Evolutionary conservation across 1,140 invertebrate genomes (phyloP).

Genomic region (Drosophila ambigua): DNA sequence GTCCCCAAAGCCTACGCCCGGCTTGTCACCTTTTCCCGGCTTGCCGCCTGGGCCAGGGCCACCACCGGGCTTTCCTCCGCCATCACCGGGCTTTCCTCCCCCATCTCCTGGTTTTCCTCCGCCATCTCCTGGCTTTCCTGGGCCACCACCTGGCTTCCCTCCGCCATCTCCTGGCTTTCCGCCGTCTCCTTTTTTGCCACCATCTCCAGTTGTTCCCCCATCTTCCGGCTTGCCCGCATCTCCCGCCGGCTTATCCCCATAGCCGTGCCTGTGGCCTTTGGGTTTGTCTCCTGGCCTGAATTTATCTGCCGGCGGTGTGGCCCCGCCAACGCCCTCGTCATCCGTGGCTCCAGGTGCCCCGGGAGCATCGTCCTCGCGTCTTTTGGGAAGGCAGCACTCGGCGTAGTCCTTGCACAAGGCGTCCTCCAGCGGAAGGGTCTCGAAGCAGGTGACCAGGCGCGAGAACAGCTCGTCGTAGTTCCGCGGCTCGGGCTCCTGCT

Average conservation of each 20-base stretch:
- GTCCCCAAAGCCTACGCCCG: no score
- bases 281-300: not conserved
- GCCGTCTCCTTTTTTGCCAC: not conserved
- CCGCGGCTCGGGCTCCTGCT: constrained; percentile 19
- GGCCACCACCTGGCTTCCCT: not conserved
- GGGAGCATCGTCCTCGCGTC: not conserved
- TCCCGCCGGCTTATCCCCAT: not conserved
- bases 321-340: not conserved
- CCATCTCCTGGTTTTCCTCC: not conserved
- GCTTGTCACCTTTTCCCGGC: not conserved
- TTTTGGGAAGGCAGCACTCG: constrained; percentile 32
- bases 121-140: not conserved
- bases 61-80: not conserved
- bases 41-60: not conserved
- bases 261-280: no score
- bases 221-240: not conserved
- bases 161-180: not conserved
- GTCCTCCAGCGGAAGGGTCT: constrained; percentile 4
- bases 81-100: not conserved
- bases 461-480: constrained; percentile 55
- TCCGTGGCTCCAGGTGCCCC: not conserved
- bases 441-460: constrained; percentile 45
- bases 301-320: no score
- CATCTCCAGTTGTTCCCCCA: not conserved
- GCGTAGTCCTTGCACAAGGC: constrained; percentile 2